phyloP scores from a whole-genome alignment of 1,140 invertebrate genomes.

The Sminthurides bifidus region DNA sequence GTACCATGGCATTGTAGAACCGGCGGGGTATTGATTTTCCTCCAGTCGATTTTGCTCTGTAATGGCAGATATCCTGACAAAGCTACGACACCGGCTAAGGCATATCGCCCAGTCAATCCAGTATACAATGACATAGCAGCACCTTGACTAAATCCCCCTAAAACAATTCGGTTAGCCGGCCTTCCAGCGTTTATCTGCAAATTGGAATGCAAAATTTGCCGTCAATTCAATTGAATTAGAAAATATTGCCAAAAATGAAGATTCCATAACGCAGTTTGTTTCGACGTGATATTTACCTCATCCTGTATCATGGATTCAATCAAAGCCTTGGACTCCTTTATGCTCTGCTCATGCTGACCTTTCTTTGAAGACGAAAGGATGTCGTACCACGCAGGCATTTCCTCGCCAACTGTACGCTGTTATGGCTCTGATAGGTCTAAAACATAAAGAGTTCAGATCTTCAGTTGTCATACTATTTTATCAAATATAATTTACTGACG shows the following conservation, averaged over 20 bases:
- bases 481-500: neutral
- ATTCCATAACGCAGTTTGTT: neutral
- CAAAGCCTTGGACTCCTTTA: constrained; percentile 66
- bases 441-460: constrained; percentile 1
- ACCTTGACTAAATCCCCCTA: constrained; percentile 80
- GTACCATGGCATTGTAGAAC: constrained; percentile 91
- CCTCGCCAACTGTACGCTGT: constrained; percentile 81
- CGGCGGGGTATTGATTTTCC: constrained; percentile 38
- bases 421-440: constrained; percentile 48
- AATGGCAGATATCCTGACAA: constrained; percentile 87
- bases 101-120: constrained; percentile 66
- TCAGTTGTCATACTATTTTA: constrained; percentile 1
- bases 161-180: constrained; percentile 58
- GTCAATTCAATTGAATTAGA: neutral
- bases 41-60: constrained; percentile 24
- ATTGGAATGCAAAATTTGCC: no score
- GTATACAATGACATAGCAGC: constrained; percentile 88
- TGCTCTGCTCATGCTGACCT: constrained; percentile 83
- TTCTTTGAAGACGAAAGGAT: constrained; percentile 70
- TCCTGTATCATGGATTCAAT: constrained; percentile 75
- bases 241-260: neutral
- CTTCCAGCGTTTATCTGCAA: constrained; percentile 53
- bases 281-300: constrained; percentile 48
- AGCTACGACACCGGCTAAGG: constrained; percentile 75
- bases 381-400: constrained; percentile 98